Evolutionary conservation across 92 coral and sea anemone species (phyloP).

Genomic region (Zoanthus sociatus): DNA sequence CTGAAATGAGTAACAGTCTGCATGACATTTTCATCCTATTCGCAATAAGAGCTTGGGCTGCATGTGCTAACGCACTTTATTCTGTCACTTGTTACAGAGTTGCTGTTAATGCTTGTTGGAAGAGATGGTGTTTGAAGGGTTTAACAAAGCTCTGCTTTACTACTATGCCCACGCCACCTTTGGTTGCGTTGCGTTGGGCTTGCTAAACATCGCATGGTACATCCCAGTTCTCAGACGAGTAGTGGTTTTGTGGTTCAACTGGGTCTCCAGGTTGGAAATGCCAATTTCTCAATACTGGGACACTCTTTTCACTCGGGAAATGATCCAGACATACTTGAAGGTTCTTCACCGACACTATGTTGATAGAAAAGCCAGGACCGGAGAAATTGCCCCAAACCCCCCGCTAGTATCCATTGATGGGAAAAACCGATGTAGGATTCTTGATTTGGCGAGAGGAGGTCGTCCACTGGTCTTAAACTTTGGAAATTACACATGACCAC

Average conservation of each 20-base stretch:
- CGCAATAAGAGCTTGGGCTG: no score
- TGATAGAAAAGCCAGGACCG: conserved; percentile 57
- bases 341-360: conserved; percentile 47
- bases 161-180: conserved; percentile 16
- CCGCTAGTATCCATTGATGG: conserved; percentile 70
- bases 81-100: no score
- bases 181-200: not conserved
- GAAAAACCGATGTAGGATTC: conserved; percentile 40
- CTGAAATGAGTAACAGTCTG: no score
- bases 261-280: conserved; percentile 46
- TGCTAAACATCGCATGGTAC: conserved; percentile 23
- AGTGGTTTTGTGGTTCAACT: conserved; percentile 50
- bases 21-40: no score
- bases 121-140: not conserved
- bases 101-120: not conserved
- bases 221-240: conserved; percentile 54
- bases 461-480: conserved; percentile 52
- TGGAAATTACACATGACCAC: conserved; percentile 57
- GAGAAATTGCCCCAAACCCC: conserved; percentile 70
- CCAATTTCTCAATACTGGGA: conserved; percentile 59
- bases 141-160: not conserved
- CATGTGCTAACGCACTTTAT: no score
- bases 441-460: conserved; percentile 49
- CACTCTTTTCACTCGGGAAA: conserved; percentile 60
- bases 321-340: conserved; percentile 46